Base-by-base conservation (phyloP, 1,140 invertebrate species). In the Chlorops oryzae region DNA sequence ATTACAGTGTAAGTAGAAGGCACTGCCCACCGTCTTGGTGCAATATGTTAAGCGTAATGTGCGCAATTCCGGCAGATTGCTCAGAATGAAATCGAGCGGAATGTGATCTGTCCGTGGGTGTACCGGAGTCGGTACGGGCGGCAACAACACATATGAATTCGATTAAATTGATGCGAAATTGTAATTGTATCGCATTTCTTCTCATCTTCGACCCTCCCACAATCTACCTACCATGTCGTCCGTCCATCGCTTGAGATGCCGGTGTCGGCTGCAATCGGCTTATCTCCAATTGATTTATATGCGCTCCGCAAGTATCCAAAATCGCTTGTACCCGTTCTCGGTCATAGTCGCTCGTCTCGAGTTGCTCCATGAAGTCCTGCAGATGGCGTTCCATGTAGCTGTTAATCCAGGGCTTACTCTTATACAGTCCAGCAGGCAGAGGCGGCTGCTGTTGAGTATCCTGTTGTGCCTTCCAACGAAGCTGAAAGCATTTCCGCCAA, bases 311-410 rank as follows among this genome's bases (percentile, higher is more conserved):
- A 58, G 70, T 63, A 55, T 72, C 66, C 57, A 65, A 60, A 52
- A 56, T 44, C 51, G 59, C 56, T 24, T 66, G 63, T 21, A 73
- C 61, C 28, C 64, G 59, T 34, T 74, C 73, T 47, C 62, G 60
- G 50, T 73, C 64, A 44, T 74, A 74, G 58, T 74, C 61, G 57
- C 61, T 58, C 46, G 70, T 68, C 57, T 65, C 57, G 54, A 74
- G 54, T 52, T 68, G 65, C 58, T 74, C 73, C 47, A 75, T 65
- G 60, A 63, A 70, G 60, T 75, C 70, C 48, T 70, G 60, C 44
- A 75, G 55, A 68, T 75, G 69, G 60, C 61, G 63, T 59, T 75
- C 72, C 59, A 74, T 70, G 63, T 74, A 75, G 54, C 69, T 72
- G 59, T 65, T 62, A 59, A 75, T 74, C 74, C 74, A 75, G 38